A percentile compares a stretch with the other conserved stretches of the same genome.
phyloP scores from a whole-genome alignment of 2,113 vertebrate species.

The Hyperopisus bebe region DNA sequence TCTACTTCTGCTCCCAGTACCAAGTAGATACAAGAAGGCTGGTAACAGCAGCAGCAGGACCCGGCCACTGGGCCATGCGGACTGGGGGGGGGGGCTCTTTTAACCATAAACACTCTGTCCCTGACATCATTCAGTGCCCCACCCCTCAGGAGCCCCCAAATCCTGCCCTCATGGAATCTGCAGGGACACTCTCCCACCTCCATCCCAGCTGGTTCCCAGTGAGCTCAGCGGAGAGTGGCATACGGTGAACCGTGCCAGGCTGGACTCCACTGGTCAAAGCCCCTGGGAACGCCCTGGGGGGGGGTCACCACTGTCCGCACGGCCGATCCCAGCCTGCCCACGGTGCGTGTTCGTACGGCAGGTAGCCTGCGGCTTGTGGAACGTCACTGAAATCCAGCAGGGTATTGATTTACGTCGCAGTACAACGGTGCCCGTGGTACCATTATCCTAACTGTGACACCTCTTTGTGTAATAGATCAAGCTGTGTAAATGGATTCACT shows the following conservation, averaged over 20 bases:
- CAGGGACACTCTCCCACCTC: neutral
- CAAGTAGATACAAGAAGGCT: neutral
- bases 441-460: neutral
- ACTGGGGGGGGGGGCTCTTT: neutral
- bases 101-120: neutral
- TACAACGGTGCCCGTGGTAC: neutral
- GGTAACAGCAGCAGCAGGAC: neutral
- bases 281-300: neutral
- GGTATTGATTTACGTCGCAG: neutral
- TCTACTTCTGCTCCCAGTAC: neutral
- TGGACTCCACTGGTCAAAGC: neutral
- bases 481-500: neutral
- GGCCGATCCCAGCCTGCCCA: neutral
- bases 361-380: neutral
- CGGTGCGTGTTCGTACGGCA: neutral
- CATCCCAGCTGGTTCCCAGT: neutral
- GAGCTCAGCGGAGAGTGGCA: neutral
- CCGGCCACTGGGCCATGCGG: neutral
- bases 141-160: neutral
- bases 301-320: neutral
- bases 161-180: neutral
- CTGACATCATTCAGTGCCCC: neutral
- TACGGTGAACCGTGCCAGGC: neutral
- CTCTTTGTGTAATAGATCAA: neutral
- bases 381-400: neutral